Percentiles rank a stretch among this genome's conserved stretches.
Evolutionary conservation across 2,113 vertebrate species (phyloP).

Genomic region (Laterallus jamaicensis): DNA sequence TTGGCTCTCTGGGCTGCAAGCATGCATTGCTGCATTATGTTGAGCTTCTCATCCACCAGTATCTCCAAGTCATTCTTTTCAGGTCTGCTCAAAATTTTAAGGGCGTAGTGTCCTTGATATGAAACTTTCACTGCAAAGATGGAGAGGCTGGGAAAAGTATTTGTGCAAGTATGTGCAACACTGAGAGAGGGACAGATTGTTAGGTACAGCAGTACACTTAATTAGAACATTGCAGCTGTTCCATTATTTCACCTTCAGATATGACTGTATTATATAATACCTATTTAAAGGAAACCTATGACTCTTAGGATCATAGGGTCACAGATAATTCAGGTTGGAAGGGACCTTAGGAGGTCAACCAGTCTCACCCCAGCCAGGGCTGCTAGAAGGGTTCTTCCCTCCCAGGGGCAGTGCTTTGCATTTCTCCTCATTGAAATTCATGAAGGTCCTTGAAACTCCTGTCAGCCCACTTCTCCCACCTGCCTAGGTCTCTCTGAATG

Average conservation of each 20-base stretch:
- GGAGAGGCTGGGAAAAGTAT: background rate
- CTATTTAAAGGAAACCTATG: background rate
- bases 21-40: too few species aligned
- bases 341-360: background rate
- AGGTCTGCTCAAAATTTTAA: background rate
- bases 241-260: constrained; percentile 14
- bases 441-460: background rate
- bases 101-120: background rate
- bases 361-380: background rate
- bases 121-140: background rate
- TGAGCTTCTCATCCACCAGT: too few species aligned
- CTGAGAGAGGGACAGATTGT: background rate
- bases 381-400: background rate
- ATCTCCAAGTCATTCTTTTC: too few species aligned
- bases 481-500: background rate
- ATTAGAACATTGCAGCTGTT: constrained; percentile 1
- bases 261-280: background rate
- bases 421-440: background rate
- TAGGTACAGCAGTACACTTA: background rate
- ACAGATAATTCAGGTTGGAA: background rate
- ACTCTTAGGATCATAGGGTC: background rate
- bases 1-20: too few species aligned
- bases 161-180: background rate
- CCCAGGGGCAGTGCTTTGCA: background rate
- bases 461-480: background rate